phyloP scores from a whole-genome alignment of 2,113 vertebrate species.

The Corvus cornix region DNA sequence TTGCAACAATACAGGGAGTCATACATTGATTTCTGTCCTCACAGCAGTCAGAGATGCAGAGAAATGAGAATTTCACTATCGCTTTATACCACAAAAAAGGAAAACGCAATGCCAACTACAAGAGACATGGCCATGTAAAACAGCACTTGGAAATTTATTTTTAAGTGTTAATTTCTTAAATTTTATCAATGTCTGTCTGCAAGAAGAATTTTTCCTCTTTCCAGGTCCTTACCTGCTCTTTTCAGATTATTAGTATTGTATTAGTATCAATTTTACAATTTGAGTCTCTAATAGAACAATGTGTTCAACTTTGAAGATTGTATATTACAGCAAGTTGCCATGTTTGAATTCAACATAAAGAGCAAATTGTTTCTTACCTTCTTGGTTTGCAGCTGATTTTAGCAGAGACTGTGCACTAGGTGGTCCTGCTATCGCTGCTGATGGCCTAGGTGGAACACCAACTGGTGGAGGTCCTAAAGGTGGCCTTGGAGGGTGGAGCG shows the following conservation, averaged over 20 bases:
- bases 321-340: not conserved
- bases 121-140: not conserved
- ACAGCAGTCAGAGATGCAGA: not conserved
- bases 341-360: not conserved
- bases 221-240: not conserved
- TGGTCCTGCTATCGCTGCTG: conserved; percentile 58
- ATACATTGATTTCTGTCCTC: not conserved
- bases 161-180: not conserved
- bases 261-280: not conserved
- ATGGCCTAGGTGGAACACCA: conserved; percentile 70
- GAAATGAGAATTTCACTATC: not conserved
- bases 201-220: not conserved
- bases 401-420: conserved; percentile 54
- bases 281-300: not conserved
- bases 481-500: conserved; percentile 77
- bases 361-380: conserved; percentile 74
- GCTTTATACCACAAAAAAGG: not conserved
- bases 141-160: not conserved
- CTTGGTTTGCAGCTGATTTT: conserved; percentile 67
- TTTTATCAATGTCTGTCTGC: not conserved
- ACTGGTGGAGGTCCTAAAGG: conserved; percentile 74
- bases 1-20: not conserved
- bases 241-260: not conserved
- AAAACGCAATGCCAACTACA: not conserved
- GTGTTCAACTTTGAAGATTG: not conserved